These are phyloP conservation scores for Congeria kusceri DNA, from an alignment of 2,888 invertebrate genomes.

Conservation along the genomic window DNA sequence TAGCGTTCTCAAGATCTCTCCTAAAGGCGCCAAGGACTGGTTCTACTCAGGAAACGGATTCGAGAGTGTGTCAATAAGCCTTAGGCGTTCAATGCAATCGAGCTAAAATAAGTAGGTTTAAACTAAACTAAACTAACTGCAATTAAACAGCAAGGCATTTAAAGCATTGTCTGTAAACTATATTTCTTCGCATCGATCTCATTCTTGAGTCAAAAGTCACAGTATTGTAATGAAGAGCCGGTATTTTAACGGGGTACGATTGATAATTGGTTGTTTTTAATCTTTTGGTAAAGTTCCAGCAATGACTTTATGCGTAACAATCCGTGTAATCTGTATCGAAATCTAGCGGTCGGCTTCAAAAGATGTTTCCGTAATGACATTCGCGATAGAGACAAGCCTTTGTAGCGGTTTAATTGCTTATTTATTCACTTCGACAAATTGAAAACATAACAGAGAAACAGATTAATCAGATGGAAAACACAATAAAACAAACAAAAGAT, in stretches of 20 bases:
- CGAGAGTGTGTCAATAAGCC: no score
- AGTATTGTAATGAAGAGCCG: neutral
- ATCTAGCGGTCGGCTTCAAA: neutral
- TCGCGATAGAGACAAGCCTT: conserved; percentile 29
- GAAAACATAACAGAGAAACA: conserved; percentile 7
- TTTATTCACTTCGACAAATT: conserved; percentile 41
- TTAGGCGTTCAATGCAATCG: no score
- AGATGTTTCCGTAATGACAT: conserved; percentile 22
- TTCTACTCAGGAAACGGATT: no score
- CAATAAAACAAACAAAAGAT: conserved; percentile 3
- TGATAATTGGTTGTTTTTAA: conserved; percentile 41
- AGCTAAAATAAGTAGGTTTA: no score
- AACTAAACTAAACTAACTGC: no score
- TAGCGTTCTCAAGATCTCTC: no score
- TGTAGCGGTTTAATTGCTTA: conserved; percentile 36
- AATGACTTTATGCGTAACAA: conserved; percentile 1
- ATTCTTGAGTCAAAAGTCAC: neutral
- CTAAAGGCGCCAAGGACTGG: no score
- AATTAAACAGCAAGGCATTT: neutral
- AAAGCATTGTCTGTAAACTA: neutral
- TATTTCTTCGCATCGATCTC: neutral
- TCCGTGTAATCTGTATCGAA: neutral
- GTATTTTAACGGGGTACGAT: conserved; percentile 3
- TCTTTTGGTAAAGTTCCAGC: conserved; percentile 28
- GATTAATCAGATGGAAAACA: conserved; percentile 5